Evolutionary conservation across 2,888 invertebrate genomes (phyloP).

Genomic region (Petrolisthes manimaculis): DNA sequence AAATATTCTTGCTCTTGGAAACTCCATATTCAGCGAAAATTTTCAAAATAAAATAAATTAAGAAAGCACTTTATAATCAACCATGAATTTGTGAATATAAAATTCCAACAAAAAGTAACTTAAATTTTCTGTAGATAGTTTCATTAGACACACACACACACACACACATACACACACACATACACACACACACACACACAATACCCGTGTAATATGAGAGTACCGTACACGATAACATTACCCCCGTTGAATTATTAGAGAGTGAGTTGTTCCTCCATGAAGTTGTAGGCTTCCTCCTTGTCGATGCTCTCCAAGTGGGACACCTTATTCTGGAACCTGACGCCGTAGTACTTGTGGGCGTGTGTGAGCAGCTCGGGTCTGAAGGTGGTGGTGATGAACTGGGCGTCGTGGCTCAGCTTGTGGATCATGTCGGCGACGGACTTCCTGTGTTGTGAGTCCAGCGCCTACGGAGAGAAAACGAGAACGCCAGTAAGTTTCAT

Average conservation of each 20-base stretch:
- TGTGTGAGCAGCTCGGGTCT: slow-evolving; percentile 95
- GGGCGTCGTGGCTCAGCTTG: slow-evolving; percentile 92
- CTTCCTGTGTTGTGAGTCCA: slow-evolving; percentile 96
- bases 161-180: too few relatives aligned
- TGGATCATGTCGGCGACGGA: slow-evolving; percentile 99
- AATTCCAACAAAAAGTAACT: too few relatives aligned
- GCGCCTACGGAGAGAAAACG: slow-evolving; percentile 75
- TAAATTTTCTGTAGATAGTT: too few relatives aligned
- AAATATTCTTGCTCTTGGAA: too few relatives aligned
- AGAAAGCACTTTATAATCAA: too few relatives aligned
- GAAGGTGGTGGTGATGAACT: slow-evolving; percentile 99
- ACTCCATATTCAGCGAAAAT: too few relatives aligned
- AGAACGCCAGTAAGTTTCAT: not conserved
- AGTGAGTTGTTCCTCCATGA: slow-evolving; percentile 97
- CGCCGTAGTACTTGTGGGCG: slow-evolving; percentile 98
- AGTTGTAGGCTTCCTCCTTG: slow-evolving; percentile 94
- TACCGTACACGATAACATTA: too few relatives aligned
- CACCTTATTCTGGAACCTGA: slow-evolving; percentile 91
- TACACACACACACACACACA: too few relatives aligned
- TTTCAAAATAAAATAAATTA: too few relatives aligned
- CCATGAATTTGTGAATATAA: too few relatives aligned
- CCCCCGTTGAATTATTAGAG: slow-evolving; percentile 68
- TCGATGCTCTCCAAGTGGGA: slow-evolving; percentile 97
- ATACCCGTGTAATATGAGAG: too few relatives aligned
- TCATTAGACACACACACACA: too few relatives aligned